Base-by-base conservation (phyloP, 2,888 invertebrate genomes). In the Gortyna flavago region DNA sequence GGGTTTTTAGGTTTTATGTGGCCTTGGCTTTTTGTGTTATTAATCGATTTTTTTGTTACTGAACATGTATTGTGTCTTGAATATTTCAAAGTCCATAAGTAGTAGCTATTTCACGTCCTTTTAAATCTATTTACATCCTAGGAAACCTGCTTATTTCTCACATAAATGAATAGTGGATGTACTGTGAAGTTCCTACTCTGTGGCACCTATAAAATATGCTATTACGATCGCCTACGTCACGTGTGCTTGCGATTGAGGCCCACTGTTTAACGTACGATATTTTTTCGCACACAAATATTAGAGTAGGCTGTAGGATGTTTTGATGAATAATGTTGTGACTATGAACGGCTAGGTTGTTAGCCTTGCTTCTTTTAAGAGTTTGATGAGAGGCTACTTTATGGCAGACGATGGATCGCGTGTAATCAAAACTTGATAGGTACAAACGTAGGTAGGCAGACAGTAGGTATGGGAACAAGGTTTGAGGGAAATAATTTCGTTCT, bases 201-300 rank as follows among this genome's bases (percentile, higher is more conserved):
- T 68, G 87, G n/a, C 70, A 72, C 51, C 75, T 16, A 84, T 86
- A 83, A 86, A 84, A 79, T 86, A 71, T 86, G 79, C 78, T 84
- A 84, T 84, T 83, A 84, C 84, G 75, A 83, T 79, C 59, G 84
- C 25, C 79, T 59, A 86, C 84, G 84, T 84, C 86, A 86, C 79
- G 75, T 69, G 84, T 59, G 79, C 79, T 21, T n/a, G 70, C 75
- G 69, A 62, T 68, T 83, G 84, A 86, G 84, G 84, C 84, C 86
- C 86, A 71, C 62, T 72, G 73, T 77, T 72, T 68, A 83, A 69
- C 84, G 84, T 86, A 79, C 74, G 80, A 86, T 86, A 83, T 83
- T 86, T 85, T 83, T 84, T 86, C 84, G 86, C 72, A 86, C 74
- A 86, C 84, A 84, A 75, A 83, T 79, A 79, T 79, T 72, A 66